These are phyloP conservation scores for Drosophila niveifrons DNA, from an alignment of 2,888 invertebrate genomes.

Conservation along the genomic window DNA sequence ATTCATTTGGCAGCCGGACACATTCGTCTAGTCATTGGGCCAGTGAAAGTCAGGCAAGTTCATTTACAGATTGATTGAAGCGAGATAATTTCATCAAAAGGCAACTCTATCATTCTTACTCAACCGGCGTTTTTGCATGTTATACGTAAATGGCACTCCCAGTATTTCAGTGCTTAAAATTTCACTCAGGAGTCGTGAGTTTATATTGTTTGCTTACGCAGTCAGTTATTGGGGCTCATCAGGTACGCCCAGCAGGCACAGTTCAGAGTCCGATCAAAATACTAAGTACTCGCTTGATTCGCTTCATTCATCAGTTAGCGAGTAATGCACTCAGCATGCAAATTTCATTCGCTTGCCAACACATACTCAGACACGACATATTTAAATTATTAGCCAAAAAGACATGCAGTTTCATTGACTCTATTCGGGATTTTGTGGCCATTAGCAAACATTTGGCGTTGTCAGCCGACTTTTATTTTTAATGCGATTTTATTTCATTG, in stretches of 20 bases:
- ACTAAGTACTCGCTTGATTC: constrained; percentile 5
- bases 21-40: constrained; percentile 17
- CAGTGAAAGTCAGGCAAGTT: constrained; percentile 35
- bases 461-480: constrained; percentile 41
- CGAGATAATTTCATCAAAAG: background rate
- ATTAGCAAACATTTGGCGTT: constrained; percentile 62
- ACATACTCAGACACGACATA: constrained; percentile 2
- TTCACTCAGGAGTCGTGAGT: background rate
- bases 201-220: constrained; percentile 5
- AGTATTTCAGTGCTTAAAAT: constrained; percentile 3
- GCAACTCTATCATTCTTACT: background rate
- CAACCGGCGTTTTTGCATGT: background rate
- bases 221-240: constrained; percentile 14
- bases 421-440: constrained; percentile 12
- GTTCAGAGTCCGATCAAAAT: constrained; percentile 25
- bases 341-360: constrained; percentile 36
- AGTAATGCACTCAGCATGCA: constrained; percentile 50
- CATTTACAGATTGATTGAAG: background rate
- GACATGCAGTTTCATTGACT: constrained; percentile 29
- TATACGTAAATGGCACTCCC: constrained; percentile 8
- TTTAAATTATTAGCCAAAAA: constrained; percentile 57
- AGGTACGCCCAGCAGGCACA: constrained; percentile 17
- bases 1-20: background rate
- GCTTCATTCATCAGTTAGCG: constrained; percentile 44
- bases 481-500: constrained; percentile 66